These are phyloP conservation scores for Synanthedon myopaeformis DNA, from an alignment of 2,888 invertebrate species.

Conservation along the genomic window DNA sequence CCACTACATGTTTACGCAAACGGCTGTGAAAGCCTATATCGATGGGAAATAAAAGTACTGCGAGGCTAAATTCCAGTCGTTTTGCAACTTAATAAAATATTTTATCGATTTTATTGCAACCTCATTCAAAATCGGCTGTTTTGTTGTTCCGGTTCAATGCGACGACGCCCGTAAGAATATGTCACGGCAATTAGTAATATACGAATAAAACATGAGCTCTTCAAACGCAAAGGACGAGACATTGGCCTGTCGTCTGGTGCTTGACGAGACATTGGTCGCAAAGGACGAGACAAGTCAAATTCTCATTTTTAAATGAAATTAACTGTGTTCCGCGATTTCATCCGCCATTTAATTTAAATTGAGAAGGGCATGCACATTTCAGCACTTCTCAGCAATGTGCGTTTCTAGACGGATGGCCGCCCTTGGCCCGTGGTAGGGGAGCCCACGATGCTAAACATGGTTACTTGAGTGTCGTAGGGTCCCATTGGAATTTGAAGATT, in stretches of 20 bases:
- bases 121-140: constrained; percentile 5
- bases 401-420: too few relatives aligned
- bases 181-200: constrained; percentile 14
- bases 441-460: too few relatives aligned
- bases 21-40: neutral
- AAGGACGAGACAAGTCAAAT: neutral
- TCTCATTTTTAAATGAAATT: too few relatives aligned
- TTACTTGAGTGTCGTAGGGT: too few relatives aligned
- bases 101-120: constrained; percentile 12
- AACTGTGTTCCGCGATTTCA: too few relatives aligned
- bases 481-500: too few relatives aligned
- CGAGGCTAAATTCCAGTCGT: neutral
- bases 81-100: constrained; percentile 9
- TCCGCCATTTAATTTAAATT: too few relatives aligned
- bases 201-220: constrained; percentile 23
- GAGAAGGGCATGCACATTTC: too few relatives aligned
- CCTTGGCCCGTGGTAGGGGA: too few relatives aligned
- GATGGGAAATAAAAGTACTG: neutral
- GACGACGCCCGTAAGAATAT: constrained; percentile 1
- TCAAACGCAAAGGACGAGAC: constrained; percentile 9
- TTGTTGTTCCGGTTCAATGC: neutral
- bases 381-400: too few relatives aligned
- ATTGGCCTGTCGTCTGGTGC: neutral
- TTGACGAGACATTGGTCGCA: constrained; percentile 3
- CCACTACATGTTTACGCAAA: neutral